Evolutionary conservation across 2,797 vertebrate species (phyloP), one percentile per base, ranked within the genome.

Genomic region (Ctenopoma kingsleyae): DNA sequence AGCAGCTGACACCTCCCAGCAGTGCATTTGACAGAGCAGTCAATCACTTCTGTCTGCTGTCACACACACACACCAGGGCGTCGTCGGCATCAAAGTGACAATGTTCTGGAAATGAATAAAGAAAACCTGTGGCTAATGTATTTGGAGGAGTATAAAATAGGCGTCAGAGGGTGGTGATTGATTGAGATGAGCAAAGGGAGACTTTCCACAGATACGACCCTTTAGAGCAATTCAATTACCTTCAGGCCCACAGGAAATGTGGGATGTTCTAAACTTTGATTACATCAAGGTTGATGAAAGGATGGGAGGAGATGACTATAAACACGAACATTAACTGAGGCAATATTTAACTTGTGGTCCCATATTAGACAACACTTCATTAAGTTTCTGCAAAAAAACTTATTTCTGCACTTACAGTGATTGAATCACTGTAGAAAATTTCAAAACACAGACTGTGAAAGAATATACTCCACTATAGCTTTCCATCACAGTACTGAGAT

Each of bases 181-280:
- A 96, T 93, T 90, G 93, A 92, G 93, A 92, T 89, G 93, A 92
- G 91, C 75, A 82, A 94, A 91, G 92, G 55, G 72, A 92, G 94
- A 71, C 93, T 94, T 95, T 92, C 90, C 57, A 92, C 50, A 94
- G 95, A 95, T 93, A 92, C 95, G 92, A 94, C 93, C 77, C 94
- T 22, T 93, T 94, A 95, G 94, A 96, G 95, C 91, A 92, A 92
- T 93, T 93, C 94, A 95, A 95, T 97, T 96, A 96, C 90, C 90
- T 88, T 81, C 92, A 93, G 94, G 93, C 67, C 59, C 66, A 61
- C 70, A 67, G 79, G 65, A 85, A 64, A 67, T 66, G 69, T 68
- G 70, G 70, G 80, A 75, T 22, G 81, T 70, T 71, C 57, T 81
- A 68, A 87, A 84, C 43, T 83, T 78, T 81, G 69, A 87, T 85